These are phyloP conservation scores for Amazona ochrocephala DNA, from an alignment of 2,797 vertebrate species.

Conservation along the genomic window DNA sequence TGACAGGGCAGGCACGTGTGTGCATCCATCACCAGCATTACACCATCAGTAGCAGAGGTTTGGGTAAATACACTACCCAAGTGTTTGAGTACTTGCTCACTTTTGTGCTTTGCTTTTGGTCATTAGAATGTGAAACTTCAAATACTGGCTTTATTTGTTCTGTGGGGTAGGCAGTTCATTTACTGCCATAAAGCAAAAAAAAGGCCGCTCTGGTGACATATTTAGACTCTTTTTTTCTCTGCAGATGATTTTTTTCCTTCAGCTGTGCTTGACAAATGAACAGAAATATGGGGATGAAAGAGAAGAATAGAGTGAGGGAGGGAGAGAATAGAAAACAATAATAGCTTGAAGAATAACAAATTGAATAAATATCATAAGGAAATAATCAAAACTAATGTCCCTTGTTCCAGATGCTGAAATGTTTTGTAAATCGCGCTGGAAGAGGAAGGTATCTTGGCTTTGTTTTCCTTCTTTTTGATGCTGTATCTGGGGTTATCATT, in stretches of 20 bases:
- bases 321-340: slow-evolving; percentile 73
- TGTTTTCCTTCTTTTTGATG: neutral
- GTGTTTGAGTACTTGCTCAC: neutral
- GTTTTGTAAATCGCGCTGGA: slow-evolving; percentile 13
- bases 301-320: slow-evolving; percentile 59
- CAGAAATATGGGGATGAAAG: slow-evolving; percentile 76
- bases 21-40: neutral
- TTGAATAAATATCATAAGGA: slow-evolving; percentile 75
- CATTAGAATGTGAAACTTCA: neutral
- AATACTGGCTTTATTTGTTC: neutral
- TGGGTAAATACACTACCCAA: neutral
- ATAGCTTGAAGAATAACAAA: slow-evolving; percentile 66
- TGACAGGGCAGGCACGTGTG: neutral
- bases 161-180: neutral
- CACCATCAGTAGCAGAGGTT: neutral
- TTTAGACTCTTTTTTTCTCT: slow-evolving; percentile 36
- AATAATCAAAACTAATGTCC: slow-evolving; percentile 72
- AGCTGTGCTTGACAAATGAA: slow-evolving; percentile 68
- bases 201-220: slow-evolving; percentile 45
- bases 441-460: neutral
- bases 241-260: slow-evolving; percentile 6
- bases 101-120: neutral
- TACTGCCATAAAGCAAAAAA: neutral
- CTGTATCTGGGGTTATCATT: neutral
- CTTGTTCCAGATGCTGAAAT: slow-evolving; percentile 69